A percentile compares a stretch with the other conserved stretches of the same genome.
Evolutionary conservation across 2,797 vertebrate species (phyloP).

Genomic region (Pseudochirops cupreus): DNA sequence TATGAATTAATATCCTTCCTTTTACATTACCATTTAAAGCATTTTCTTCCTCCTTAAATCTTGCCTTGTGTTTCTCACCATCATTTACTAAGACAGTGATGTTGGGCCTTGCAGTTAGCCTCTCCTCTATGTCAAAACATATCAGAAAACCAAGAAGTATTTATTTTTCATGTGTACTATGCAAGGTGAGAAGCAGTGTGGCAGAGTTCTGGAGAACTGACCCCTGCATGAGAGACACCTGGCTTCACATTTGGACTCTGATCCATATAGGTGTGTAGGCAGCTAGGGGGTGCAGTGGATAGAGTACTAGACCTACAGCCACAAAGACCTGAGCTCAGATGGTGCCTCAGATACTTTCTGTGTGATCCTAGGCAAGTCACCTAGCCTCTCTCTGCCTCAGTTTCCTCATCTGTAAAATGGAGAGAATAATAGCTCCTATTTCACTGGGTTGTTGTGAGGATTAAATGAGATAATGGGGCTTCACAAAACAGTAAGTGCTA

Average conservation of each 20-base stretch:
- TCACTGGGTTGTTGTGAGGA: not conserved
- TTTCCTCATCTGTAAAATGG: not conserved
- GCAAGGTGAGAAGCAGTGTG: not conserved
- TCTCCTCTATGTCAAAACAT: conserved; percentile 8
- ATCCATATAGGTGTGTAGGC: not conserved
- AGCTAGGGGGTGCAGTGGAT: not conserved
- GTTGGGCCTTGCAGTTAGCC: not conserved
- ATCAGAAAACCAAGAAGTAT: not conserved
- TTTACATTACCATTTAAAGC: not conserved
- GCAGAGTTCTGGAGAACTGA: not conserved
- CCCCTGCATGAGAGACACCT: not conserved
- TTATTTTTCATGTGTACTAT: not conserved
- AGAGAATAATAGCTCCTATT: not conserved
- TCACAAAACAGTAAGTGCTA: not conserved
- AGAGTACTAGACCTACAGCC: not conserved
- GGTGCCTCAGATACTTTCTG: not conserved
- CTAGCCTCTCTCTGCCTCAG: not conserved
- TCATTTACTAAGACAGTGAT: not conserved
- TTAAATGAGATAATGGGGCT: not conserved
- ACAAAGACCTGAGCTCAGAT: not conserved
- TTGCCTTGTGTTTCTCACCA: not conserved
- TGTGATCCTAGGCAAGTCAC: not conserved
- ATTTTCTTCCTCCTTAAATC: not conserved
- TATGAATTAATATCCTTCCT: conserved; percentile 6
- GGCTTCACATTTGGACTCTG: not conserved